These are phyloP conservation scores for Lithophane leautieri DNA, from an alignment of 2,888 invertebrate species.

Conservation along the genomic window DNA sequence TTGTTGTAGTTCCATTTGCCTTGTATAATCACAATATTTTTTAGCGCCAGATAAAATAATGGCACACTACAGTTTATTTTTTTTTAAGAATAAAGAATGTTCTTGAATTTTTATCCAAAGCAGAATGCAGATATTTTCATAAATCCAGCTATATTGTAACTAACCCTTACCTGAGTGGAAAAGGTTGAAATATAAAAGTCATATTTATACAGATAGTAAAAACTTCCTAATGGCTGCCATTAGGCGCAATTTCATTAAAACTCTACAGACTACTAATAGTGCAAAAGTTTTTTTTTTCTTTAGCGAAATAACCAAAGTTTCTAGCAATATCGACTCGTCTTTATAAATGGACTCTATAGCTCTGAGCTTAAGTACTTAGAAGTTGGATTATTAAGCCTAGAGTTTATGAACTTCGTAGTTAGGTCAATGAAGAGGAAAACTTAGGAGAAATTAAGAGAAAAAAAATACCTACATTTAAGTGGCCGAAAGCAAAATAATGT, in stretches of 20 bases:
- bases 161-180: not conserved
- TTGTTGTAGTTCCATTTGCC: too few species aligned
- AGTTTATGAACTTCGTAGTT: slow-evolving; percentile 21
- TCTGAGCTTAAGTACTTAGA: slow-evolving; percentile 28
- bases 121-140: not conserved
- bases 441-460: not conserved
- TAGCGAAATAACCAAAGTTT: slow-evolving; percentile 33
- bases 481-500: not conserved
- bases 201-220: slow-evolving; percentile 17
- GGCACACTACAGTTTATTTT: not conserved
- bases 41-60: not conserved
- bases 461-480: not conserved
- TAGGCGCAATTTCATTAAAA: slow-evolving; percentile 49
- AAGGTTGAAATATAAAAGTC: not conserved
- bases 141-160: not conserved
- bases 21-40: not conserved
- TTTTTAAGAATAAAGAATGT: not conserved
- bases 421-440: slow-evolving; percentile 1
- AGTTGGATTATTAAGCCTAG: slow-evolving; percentile 27
- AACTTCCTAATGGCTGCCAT: slow-evolving; percentile 18
- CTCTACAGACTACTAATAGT: slow-evolving; percentile 30
- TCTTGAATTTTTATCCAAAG: not conserved
- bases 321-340: slow-evolving; percentile 33
- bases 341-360: slow-evolving; percentile 16
- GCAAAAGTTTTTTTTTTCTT: slow-evolving; percentile 30